These are phyloP conservation scores for Calameuta idolon DNA, from an alignment of 2,888 invertebrate genomes.

Conservation along the genomic window DNA sequence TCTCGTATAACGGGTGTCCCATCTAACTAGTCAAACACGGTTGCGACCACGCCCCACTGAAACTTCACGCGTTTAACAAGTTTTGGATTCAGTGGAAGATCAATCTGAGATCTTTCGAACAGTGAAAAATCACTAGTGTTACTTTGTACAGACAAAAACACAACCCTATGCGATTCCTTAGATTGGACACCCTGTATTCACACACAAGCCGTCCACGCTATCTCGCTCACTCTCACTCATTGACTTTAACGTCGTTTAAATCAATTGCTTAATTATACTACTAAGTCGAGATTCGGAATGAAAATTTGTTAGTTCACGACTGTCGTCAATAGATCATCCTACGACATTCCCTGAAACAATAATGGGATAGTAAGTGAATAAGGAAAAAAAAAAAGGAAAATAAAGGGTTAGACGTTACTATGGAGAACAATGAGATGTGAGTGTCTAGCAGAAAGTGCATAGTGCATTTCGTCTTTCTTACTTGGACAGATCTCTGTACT, in stretches of 20 bases:
- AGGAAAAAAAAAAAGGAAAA: not conserved
- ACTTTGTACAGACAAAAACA: too few relatives aligned
- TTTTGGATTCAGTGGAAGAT: too few relatives aligned
- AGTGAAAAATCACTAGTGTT: too few relatives aligned
- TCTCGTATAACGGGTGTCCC: not conserved
- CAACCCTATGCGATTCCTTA: too few relatives aligned
- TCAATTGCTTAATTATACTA: slow-evolving; percentile 1
- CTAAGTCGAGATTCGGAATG: not conserved
- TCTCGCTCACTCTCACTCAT: slow-evolving; percentile 2
- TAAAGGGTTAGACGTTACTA: not conserved
- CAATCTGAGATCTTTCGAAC: too few relatives aligned
- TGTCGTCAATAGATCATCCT: not conserved
- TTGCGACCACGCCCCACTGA: too few relatives aligned
- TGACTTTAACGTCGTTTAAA: not conserved
- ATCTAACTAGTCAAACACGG: too few relatives aligned
- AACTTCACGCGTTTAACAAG: too few relatives aligned
- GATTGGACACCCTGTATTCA: not conserved
- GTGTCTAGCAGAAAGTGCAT: not conserved
- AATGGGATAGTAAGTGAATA: not conserved
- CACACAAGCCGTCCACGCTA: not conserved
- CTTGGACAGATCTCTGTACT: slow-evolving; percentile 53
- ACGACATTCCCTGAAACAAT: not conserved
- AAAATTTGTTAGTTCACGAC: slow-evolving; percentile 3
- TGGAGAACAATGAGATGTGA: not conserved
- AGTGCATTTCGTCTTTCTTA: slow-evolving; percentile 28